These are phyloP conservation scores for Falco rusticolus DNA, from an alignment of 2,797 vertebrate genomes.

Conservation along the genomic window DNA sequence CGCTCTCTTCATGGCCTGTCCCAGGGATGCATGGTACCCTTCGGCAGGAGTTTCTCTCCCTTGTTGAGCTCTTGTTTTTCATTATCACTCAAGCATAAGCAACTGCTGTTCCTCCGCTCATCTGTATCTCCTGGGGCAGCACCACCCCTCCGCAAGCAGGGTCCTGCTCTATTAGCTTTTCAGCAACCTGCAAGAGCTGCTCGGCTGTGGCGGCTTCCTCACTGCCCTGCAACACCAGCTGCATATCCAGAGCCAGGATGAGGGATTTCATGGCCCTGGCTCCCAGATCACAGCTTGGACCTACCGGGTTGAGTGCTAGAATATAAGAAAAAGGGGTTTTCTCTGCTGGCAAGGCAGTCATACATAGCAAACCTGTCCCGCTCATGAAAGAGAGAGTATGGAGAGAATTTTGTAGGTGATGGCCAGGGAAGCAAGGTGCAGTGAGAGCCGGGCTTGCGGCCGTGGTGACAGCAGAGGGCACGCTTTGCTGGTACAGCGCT, in stretches of 20 bases:
- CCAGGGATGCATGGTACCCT: background rate
- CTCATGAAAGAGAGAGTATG: background rate
- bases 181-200: background rate
- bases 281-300: background rate
- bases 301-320: rapidly evolving
- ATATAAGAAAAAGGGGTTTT: background rate
- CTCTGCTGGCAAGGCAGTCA: background rate
- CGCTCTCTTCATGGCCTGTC: rapidly evolving
- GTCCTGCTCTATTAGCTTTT: background rate
- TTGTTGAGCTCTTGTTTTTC: background rate
- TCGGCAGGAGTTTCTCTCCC: background rate
- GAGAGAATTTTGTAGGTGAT: background rate
- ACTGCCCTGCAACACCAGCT: rapidly evolving
- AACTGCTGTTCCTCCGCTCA: background rate
- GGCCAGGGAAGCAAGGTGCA: rapidly evolving
- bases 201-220: background rate
- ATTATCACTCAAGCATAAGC: background rate
- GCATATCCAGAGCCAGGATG: background rate
- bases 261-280: background rate
- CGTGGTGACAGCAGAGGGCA: slow-evolving; percentile 57
- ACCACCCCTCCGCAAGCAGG: background rate
- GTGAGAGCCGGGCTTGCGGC: rapidly evolving
- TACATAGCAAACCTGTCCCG: background rate
- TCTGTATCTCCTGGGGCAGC: background rate
- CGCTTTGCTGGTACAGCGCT: background rate